Evolutionary conservation across 1,140 invertebrate genomes (phyloP), one percentile per base, ranked within the genome.

Genomic region (Caerostris darwini): DNA sequence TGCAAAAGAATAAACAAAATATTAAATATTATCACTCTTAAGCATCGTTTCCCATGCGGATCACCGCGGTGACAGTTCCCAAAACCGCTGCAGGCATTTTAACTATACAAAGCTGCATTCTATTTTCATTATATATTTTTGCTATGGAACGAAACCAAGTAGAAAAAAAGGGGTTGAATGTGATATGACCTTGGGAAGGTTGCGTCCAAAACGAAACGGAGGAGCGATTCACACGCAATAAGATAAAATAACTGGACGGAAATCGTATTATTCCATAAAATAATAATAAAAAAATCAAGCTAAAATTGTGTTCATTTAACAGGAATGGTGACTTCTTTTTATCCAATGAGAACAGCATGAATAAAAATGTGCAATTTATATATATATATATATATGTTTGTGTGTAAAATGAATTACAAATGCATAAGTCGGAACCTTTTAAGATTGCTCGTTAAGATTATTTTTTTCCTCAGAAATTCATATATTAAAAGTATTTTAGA

Each of bases 161-260:
- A 34, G 19, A 50, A 3, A 77, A 77, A 77, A 77, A 77, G 53
- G 50, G 71, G 10, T 77, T 53, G 71, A 77, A 19, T 77, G 71
- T 50, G 19, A 4, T 10, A 12, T 77, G 71, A 77, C 71, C 71
- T 77, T 77, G 71, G 71, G 71, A 77, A 77, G 71, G 71, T 50
- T 77, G 71, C 71, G 34, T 77, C 34, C 71, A 12, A 50, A 34
- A 8, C 53, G 71, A 34, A 77, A 77, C 14, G 71, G 34, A 50
- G 10, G 34, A 77, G 34, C 10, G 19, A 77, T 77, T 77, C 34
- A 64, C 61, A 77, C 71, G 71, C 71, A 53, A 77, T 12, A 34
- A 34, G 5, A 14, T 77, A 53, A 77, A 77, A 77, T 6, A 67
- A n/a, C 14, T 53, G 71, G 50, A 77, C 50, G 71, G 50, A 7